Evolutionary conservation across 2,113 vertebrate species (phyloP), one percentile per base, ranked within the genome.

Genomic region (Rhizomys pruinosus): DNA sequence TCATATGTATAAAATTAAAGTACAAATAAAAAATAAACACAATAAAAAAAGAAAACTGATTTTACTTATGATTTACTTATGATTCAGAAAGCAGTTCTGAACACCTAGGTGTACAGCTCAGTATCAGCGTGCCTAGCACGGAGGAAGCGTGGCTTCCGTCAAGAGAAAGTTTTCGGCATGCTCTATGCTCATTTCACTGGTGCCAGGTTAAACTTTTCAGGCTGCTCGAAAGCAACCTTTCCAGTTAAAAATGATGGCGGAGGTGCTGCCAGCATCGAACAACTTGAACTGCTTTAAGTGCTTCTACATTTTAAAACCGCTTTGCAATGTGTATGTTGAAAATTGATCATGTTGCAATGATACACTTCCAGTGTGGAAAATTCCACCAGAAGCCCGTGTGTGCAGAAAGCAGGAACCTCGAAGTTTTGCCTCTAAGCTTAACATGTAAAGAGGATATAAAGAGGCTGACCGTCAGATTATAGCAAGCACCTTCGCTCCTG

Each of bases 291-390:
- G 55, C 73, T 87, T 87, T 92, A 93, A 97, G 95, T 84, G 89
- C 84, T 96, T 97, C 68, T 82, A 89, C 81, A 93, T 97, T 84
- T 78, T 86, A 94, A 97, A 97, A 86, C n/a, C 59, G 66, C 72
- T 97, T 93, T 89, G 94, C 87, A 88, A 94, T 47, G 39, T 88
- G 87, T 97, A 90, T 72, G 88, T 22, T 86, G 80, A 64, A 96
- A 88, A 96, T 63, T 1, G 66, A 96, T 94, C 27, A 4, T 3
- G 4, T 22, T 77, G 80, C 44, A 84, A 86, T 84, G 84, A 44
- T 15, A 3, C 91, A 97, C 97, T 98, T 98, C 94, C 97, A 92
- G 93, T 97, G 89, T 97, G 91, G 96, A 98, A 94, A 84, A 93
- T 64, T 93, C 90, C 9, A 93, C 88, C 90, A 94, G 96, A 96